These are phyloP conservation scores for Archegozetes longisetosus DNA, from an alignment of 1,140 invertebrate genomes.

Conservation along the genomic window DNA sequence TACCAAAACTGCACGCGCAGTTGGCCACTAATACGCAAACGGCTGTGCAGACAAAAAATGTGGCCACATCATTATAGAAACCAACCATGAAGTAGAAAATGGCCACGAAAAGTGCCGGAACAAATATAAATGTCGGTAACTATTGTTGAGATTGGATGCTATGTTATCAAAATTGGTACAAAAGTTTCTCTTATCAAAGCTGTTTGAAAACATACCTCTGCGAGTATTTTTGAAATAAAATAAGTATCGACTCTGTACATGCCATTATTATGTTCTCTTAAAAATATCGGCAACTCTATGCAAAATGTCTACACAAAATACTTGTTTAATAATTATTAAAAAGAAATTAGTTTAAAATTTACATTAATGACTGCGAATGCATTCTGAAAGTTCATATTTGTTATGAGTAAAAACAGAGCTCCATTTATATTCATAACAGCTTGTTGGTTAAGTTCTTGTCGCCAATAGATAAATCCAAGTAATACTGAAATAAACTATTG, in stretches of 20 bases:
- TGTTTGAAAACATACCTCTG: conserved; percentile 41
- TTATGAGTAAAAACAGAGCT: conserved; percentile 77
- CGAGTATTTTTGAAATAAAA: conserved; percentile 69
- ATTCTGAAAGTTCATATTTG: conserved; percentile 86
- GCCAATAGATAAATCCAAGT: conserved; percentile 73
- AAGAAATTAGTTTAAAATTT: conserved; percentile 28
- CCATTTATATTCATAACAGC: conserved; percentile 92
- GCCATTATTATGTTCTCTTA: conserved; percentile 74
- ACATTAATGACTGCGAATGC: conserved; percentile 73
- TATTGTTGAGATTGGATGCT: too few species aligned
- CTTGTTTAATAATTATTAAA: conserved; percentile 1
- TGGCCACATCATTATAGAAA: conserved; percentile 22
- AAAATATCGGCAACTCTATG: conserved; percentile 72
- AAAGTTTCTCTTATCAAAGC: too few species aligned
- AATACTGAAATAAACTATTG: conserved; percentile 61
- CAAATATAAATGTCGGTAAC: conserved; percentile 37
- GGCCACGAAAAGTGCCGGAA: conserved; percentile 64
- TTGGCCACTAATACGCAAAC: conserved; percentile 29
- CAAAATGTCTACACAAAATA: conserved; percentile 61
- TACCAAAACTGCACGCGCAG: conserved; percentile 33
- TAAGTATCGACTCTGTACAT: conserved; percentile 85
- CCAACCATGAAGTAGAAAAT: conserved; percentile 56
- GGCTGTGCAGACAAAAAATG: conserved; percentile 26
- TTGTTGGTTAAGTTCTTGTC: conserved; percentile 62
- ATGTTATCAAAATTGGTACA: too few species aligned